Evolutionary conservation across 2,888 invertebrate genomes (phyloP), one percentile per base, ranked within the genome.

Genomic region (Trichogramma evanescens): DNA sequence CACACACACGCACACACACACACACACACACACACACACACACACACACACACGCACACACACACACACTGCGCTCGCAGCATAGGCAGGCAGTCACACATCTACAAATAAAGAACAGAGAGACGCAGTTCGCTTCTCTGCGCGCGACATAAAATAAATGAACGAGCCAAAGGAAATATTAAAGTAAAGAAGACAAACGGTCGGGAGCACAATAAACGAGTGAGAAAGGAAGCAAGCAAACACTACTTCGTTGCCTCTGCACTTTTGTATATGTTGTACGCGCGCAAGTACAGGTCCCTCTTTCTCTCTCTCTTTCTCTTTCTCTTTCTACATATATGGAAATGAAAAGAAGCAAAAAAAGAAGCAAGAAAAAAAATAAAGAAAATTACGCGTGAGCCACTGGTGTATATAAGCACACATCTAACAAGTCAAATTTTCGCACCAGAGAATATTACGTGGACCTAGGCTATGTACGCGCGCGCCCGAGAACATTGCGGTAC

Each of bases 141-240:
- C 43, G 26, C 8, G 8, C 40, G 39, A 9, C 26, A 26, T 7
- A 42, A 51, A 60, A 52, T 41, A 38, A 51, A 50, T 4, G 8
- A 42, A 49, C 9, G 9, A 5, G 42, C 41, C 9, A 26, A 51
- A 50, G 51, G 42, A 45, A 52, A 50, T 60, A 54, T 54, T 48
- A 51, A 51, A 41, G 41, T 39, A 61, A 41, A 38, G 42, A 43
- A 48, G 43, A 54, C 44, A 61, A 57, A 46, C 48, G 57, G 54
- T 26, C 26, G 26, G 26, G 26, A 26, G 26, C 26, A 26, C 26
- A 26, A 26, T 26, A 26, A 26, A 26, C 26, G 26, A 26, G 26
- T 26, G 26, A 26, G 3, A 26, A 26, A 26, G 26, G 26, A 26
- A 26, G 26, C 26, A 26, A 26, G 26, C 26, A 26, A 26, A 26